A percentile compares a stretch with the other conserved stretches of the same genome.
Evolutionary conservation across 1,140 invertebrate genomes (phyloP).

Genomic region (Callitettix versicolor): DNA sequence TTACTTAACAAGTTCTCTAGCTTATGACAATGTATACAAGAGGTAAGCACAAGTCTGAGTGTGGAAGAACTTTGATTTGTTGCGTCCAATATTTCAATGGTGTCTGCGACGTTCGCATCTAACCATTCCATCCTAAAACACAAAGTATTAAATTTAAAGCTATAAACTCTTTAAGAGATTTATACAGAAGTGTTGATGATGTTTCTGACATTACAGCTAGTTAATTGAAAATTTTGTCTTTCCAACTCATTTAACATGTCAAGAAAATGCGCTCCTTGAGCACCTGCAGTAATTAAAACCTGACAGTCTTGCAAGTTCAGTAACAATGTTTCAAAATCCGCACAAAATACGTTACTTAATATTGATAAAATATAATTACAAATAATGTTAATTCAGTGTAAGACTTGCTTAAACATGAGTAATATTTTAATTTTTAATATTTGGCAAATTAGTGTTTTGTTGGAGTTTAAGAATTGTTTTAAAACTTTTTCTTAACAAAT

Average conservation of each 20-base stretch:
- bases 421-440: too few relatives aligned
- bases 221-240: background rate
- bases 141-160: slow-evolving; percentile 23
- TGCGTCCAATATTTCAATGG: background rate
- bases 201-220: background rate
- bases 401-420: too few relatives aligned
- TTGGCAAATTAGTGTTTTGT: too few relatives aligned
- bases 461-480: too few relatives aligned
- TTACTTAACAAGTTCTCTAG: too few relatives aligned
- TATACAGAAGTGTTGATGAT: background rate
- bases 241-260: background rate
- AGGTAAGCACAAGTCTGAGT: too few relatives aligned
- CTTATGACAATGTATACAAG: too few relatives aligned
- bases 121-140: slow-evolving; percentile 60
- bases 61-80: too few relatives aligned
- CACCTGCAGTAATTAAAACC: background rate
- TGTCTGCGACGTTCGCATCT: slow-evolving; percentile 61
- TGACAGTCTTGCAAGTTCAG: background rate
- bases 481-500: too few relatives aligned
- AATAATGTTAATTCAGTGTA: slow-evolving; percentile 4
- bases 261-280: background rate
- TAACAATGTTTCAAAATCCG: too few relatives aligned
- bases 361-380: background rate
- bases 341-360: background rate
- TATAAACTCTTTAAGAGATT: background rate